phyloP scores from a whole-genome alignment of 2,113 vertebrate genomes.

The Puffinus mauretanicus region DNA sequence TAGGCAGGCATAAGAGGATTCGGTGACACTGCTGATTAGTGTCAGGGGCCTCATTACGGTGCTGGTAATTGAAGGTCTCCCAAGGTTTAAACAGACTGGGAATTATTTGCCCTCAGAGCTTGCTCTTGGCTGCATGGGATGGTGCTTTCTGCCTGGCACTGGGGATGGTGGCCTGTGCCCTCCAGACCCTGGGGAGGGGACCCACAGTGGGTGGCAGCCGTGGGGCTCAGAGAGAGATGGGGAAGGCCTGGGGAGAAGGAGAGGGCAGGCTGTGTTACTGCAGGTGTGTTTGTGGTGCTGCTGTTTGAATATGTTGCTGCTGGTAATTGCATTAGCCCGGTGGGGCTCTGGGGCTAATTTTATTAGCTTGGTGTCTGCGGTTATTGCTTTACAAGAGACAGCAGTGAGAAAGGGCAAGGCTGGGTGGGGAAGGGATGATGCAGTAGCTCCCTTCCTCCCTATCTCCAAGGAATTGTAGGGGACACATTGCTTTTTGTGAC shows the following conservation, averaged over 20 bases:
- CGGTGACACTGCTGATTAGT: constrained; percentile 50
- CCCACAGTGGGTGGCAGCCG: rapidly evolving
- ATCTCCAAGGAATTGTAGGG: not conserved
- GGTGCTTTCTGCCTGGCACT: not conserved
- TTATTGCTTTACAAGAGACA: not conserved
- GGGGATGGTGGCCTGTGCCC: not conserved
- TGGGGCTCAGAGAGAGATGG: not conserved
- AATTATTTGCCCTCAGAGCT: constrained; percentile 41
- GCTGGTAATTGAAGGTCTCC: constrained; percentile 44
- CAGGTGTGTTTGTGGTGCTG: not conserved
- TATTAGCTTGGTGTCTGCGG: constrained; percentile 54
- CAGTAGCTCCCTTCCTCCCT: not conserved
- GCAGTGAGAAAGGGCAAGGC: not conserved
- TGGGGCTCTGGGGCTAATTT: constrained; percentile 42
- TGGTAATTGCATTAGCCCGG: constrained; percentile 37
- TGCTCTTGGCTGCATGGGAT: not conserved
- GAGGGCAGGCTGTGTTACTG: not conserved
- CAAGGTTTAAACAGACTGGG: constrained; percentile 21
- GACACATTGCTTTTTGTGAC: not conserved
- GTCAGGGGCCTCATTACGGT: constrained; percentile 3
- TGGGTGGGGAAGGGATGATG: not conserved
- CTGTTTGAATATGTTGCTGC: not conserved
- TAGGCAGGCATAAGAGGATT: constrained; percentile 62
- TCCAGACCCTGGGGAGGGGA: not conserved
- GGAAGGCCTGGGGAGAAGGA: not conserved